Evolutionary conservation across 2,797 vertebrate species (phyloP).

Genomic region (Rhabdomys pumilio): DNA sequence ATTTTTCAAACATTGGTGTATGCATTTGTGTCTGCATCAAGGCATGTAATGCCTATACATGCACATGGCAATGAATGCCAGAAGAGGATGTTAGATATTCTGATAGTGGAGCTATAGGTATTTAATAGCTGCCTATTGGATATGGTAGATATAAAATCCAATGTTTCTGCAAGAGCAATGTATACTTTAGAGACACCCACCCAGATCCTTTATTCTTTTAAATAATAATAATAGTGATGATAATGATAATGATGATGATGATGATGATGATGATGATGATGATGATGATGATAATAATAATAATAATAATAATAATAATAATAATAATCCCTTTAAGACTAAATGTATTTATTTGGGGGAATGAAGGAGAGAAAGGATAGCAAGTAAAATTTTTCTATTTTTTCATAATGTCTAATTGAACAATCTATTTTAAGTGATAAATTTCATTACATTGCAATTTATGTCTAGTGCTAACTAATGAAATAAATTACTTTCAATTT

Average conservation of each 20-base stretch:
- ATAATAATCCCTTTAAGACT: slow-evolving; percentile 42
- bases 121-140: too few relatives aligned
- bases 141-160: not conserved
- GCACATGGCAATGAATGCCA: not conserved
- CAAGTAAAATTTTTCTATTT: slow-evolving; percentile 64
- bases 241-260: too few relatives aligned
- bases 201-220: not conserved
- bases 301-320: slow-evolving; percentile 13
- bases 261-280: too few relatives aligned
- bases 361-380: not conserved
- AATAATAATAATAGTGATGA: slow-evolving; percentile 5
- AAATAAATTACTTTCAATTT: slow-evolving; percentile 84
- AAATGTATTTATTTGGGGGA: slow-evolving; percentile 1
- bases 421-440: slow-evolving; percentile 78
- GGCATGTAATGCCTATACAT: too few relatives aligned
- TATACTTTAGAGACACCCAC: too few relatives aligned
- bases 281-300: too few relatives aligned
- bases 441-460: slow-evolving; percentile 81
- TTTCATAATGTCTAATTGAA: slow-evolving; percentile 81
- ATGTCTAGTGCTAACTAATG: slow-evolving; percentile 81
- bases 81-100: too few relatives aligned
- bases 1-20: not conserved
- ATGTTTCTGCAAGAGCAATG: not conserved
- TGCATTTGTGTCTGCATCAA: not conserved
- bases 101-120: too few relatives aligned